Conservation (phyloP, 2,888 invertebrate species). For the Therioaphis trifolii region DNA sequence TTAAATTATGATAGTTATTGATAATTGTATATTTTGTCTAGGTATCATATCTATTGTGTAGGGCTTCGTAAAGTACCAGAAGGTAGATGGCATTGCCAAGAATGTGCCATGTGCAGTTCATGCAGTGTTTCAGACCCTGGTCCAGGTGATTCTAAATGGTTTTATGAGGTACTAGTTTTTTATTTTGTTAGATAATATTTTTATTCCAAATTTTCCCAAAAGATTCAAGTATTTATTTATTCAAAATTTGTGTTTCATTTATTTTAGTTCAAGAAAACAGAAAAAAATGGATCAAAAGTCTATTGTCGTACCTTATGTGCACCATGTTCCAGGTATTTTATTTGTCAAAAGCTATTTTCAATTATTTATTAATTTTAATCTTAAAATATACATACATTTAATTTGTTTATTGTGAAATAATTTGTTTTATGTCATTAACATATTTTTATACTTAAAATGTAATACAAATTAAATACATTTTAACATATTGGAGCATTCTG, state of each 20-base stretch:
- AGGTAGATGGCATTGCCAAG: constrained; percentile 90
- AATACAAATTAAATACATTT: constrained; percentile 44
- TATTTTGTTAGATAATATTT: not conserved
- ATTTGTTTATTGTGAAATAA: constrained; percentile 31
- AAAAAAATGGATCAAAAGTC: constrained; percentile 69
- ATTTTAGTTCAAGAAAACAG: constrained; percentile 70
- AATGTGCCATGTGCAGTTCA: constrained; percentile 77
- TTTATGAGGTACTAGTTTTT: constrained; percentile 70
- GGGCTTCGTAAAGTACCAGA: constrained; percentile 82
- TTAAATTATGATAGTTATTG: constrained; percentile 20
- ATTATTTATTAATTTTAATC: constrained; percentile 62
- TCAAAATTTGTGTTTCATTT: constrained; percentile 39
- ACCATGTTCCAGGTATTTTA: constrained; percentile 76
- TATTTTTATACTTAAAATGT: constrained; percentile 12
- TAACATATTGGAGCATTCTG: constrained; percentile 55
- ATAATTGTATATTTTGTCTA: constrained; percentile 65
- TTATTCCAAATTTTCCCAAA: not conserved
- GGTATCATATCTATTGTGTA: constrained; percentile 91
- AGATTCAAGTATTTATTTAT: not conserved
- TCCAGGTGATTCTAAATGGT: constrained; percentile 71
- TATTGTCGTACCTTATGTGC: constrained; percentile 75
- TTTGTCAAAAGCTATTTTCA: constrained; percentile 54
- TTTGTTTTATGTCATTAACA: constrained; percentile 46
- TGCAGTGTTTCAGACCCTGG: constrained; percentile 71
- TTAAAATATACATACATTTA: constrained; percentile 15